Evolutionary conservation across 2,888 invertebrate species (phyloP), one percentile per base, ranked within the genome.

Genomic region (Dorcus parallelipipedus): DNA sequence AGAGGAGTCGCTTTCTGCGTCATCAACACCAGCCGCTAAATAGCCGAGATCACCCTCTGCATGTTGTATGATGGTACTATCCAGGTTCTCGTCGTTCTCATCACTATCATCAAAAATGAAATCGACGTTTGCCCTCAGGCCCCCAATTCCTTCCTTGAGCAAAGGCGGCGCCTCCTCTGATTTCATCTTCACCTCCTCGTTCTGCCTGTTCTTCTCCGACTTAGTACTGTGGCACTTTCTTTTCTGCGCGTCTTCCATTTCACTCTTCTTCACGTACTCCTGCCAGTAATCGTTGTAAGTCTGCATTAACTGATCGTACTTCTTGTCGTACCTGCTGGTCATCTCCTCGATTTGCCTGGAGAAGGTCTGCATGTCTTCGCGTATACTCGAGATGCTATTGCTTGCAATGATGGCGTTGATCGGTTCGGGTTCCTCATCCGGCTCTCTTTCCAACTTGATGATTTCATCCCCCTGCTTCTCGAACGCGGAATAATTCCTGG

Each of bases 281-380:
- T 69, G 66, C 53, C 74, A 64, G 7, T 71, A 67, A 9, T 67
- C 66, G 50, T 72, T 71, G 58, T 73, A 76, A 10, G 71, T 69
- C 14, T 71, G 65, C 23, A 76, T 65, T 26, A 75, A 38, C n/a
- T 57, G 60, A 3, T 65, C 60, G 41, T 68, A 68, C 38, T 69
- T 61, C 38, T 57, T 61, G 26, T 64, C 60, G 43, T 67, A 70
- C 45, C 60, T 62, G 17, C 62, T 61, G 6, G 62, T 64, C 54
- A 67, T 67, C 8, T 64, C 60, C 9, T 65, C 59, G 6, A 70
- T 51, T 38, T 64, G 56, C 9, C 64, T 60, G 1, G 59, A 57
- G 48, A 71, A 69, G 4, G 63, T 58, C 9, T 61, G 45, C 63
- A 69, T 64, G 9, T 60, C 57, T 8, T 58, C 61, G 53, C 69